phyloP scores from a whole-genome alignment of 2,113 vertebrate species.

The Ginglymostoma cirratum region DNA sequence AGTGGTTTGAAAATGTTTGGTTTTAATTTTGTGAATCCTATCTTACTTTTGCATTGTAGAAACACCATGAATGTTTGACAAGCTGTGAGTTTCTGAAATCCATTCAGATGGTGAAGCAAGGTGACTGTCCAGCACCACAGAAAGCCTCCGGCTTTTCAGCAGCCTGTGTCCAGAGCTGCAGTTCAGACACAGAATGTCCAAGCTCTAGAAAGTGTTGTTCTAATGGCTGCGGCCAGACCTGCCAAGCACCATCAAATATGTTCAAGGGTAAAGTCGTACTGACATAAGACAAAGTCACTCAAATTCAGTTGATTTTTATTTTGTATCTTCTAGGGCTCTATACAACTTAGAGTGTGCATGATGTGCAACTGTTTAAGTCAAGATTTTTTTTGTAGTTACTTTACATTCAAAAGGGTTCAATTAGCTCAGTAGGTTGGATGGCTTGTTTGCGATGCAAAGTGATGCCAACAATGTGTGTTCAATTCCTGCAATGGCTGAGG shows the following conservation, averaged over 20 bases:
- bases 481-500: too few relatives aligned
- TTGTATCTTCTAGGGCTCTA: neutral
- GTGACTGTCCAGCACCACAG: conserved; percentile 53
- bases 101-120: conserved; percentile 49
- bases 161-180: conserved; percentile 59
- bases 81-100: conserved; percentile 58
- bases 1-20: neutral
- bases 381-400: neutral
- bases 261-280: conserved; percentile 55
- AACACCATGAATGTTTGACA: conserved; percentile 57
- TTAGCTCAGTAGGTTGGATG: too few relatives aligned
- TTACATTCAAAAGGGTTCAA: neutral
- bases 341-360: neutral
- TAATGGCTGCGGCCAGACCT: conserved; percentile 58
- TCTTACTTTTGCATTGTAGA: conserved; percentile 43
- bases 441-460: too few relatives aligned
- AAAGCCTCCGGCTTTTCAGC: conserved; percentile 56
- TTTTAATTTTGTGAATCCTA: neutral
- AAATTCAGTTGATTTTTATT: neutral
- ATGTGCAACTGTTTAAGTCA: neutral
- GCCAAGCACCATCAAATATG: conserved; percentile 60
- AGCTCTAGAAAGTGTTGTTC: conserved; percentile 56
- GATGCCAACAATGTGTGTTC: too few relatives aligned
- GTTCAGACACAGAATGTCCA: conserved; percentile 52
- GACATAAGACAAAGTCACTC: neutral